Conservation (phyloP, 1,140 invertebrate genomes). For the Caenorhabditis elegans region DNA sequence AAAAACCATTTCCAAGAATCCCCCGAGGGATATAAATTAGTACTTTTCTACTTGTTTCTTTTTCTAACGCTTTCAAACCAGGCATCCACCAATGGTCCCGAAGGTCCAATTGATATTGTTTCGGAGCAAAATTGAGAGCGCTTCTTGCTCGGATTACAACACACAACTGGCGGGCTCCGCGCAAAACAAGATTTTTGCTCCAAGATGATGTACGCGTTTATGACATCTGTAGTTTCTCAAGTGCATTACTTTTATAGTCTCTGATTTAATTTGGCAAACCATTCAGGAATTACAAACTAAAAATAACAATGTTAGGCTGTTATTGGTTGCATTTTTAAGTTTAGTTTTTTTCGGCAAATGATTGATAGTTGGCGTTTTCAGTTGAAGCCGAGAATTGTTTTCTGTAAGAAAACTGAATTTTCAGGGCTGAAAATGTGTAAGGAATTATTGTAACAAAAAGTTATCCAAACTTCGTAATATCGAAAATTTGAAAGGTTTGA, state of each 20-base stretch:
- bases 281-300: too few relatives aligned
- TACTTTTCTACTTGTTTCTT: constrained; percentile 16
- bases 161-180: not conserved
- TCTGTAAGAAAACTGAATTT: too few relatives aligned
- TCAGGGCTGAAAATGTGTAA: too few relatives aligned
- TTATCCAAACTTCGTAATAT: too few relatives aligned
- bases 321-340: too few relatives aligned
- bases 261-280: too few relatives aligned
- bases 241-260: too few relatives aligned
- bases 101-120: constrained; percentile 33
- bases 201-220: constrained; percentile 16
- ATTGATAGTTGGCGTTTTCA: not conserved
- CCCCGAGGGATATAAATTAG: constrained; percentile 19
- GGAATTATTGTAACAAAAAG: too few relatives aligned
- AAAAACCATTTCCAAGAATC: not conserved
- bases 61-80: not conserved
- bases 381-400: too few relatives aligned
- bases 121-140: not conserved
- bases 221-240: not conserved
- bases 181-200: not conserved
- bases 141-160: not conserved
- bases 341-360: not conserved
- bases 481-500: too few relatives aligned
- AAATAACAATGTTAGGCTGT: too few relatives aligned
- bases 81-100: not conserved